These are phyloP conservation scores for Microctonus aethiopoides DNA, from an alignment of 2,888 invertebrate genomes.

Conservation along the genomic window DNA sequence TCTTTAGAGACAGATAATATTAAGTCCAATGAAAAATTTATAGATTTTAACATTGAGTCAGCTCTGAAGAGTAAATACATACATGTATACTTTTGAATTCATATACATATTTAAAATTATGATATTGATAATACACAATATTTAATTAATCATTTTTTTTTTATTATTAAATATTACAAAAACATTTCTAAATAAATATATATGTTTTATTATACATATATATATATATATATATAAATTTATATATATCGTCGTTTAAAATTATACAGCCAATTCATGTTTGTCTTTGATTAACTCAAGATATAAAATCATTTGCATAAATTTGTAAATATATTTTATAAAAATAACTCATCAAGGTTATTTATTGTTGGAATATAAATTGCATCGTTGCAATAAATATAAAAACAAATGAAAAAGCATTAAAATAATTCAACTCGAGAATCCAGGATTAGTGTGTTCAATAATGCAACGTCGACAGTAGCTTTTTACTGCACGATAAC, in stretches of 20 bases:
- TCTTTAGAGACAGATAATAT: too few species aligned
- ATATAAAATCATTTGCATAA: background rate
- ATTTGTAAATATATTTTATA: background rate
- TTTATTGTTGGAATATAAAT: constrained; percentile 20
- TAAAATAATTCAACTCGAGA: constrained; percentile 70
- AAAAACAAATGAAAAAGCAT: constrained; percentile 21
- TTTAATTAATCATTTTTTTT: background rate
- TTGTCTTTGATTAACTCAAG: constrained; percentile 24
- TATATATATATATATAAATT: background rate
- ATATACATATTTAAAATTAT: too few species aligned
- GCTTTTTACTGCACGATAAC: constrained; percentile 91
- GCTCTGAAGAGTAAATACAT: too few species aligned
- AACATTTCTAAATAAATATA: background rate
- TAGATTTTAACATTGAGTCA: too few species aligned
- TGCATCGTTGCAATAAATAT: constrained; percentile 50
- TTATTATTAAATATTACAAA: constrained; percentile 1
- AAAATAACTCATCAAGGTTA: background rate
- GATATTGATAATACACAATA: too few species aligned
- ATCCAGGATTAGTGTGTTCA: constrained; percentile 95
- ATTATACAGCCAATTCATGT: constrained; percentile 27
- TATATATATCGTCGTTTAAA: background rate
- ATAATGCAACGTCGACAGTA: constrained; percentile 93
- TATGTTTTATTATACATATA: background rate
- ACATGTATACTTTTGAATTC: too few species aligned
- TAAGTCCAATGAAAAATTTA: too few species aligned